Percentiles rank a stretch among this genome's conserved stretches.
Conservation (phyloP, 2,113 vertebrate genomes). For the Scophthalmus maximus region DNA sequence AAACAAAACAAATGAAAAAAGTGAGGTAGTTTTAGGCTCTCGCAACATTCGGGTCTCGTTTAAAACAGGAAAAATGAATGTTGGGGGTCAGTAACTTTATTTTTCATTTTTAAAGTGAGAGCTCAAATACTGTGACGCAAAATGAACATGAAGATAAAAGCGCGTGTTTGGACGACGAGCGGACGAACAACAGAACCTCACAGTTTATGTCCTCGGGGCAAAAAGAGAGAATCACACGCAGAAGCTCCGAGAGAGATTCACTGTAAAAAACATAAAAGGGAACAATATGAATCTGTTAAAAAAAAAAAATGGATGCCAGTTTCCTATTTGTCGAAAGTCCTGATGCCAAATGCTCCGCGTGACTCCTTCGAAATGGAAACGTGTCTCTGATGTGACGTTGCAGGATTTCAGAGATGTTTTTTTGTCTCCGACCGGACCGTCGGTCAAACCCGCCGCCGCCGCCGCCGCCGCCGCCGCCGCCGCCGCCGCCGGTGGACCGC, state of each 20-base stretch:
- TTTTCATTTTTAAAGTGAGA: neutral
- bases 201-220: too few species aligned
- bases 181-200: neutral
- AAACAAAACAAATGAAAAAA: too few species aligned
- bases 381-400: constrained; percentile 16
- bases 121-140: neutral
- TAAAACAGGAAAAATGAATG: too few species aligned
- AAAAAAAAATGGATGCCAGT: neutral
- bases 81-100: too few species aligned
- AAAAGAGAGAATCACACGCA: too few species aligned
- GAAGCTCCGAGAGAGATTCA: too few species aligned
- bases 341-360: neutral
- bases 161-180: too few species aligned
- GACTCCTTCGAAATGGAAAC: constrained; percentile 7
- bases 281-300: constrained; percentile 2
- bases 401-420: constrained; percentile 23
- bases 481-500: constrained; percentile 32
- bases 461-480: too few species aligned
- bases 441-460: neutral
- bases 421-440: constrained; percentile 19
- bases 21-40: too few species aligned
- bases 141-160: neutral
- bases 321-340: constrained; percentile 12
- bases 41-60: too few species aligned
- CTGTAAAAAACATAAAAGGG: neutral